A percentile compares a stretch with the other conserved stretches of the same genome.
These are phyloP conservation scores for Montipora foliosa DNA, from an alignment of 64 coral and sea anemone species.

Conservation along the genomic window DNA sequence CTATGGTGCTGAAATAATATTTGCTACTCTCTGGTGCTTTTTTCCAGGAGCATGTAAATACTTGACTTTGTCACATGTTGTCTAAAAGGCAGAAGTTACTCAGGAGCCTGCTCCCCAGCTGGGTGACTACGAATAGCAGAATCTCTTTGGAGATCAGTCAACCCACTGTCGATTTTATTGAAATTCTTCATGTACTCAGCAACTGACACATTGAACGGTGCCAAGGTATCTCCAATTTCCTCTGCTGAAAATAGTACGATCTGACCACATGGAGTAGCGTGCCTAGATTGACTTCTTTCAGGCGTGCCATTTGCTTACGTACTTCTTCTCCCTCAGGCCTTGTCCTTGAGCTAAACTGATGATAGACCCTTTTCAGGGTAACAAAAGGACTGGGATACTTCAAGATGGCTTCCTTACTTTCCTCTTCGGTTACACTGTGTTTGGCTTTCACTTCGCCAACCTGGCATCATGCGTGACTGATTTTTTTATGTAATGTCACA, in stretches of 20 bases:
- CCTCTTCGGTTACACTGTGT: neutral
- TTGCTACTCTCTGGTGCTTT: neutral
- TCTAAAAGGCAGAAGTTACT: neutral
- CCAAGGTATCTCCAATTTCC: too few relatives aligned
- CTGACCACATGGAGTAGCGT: too few relatives aligned
- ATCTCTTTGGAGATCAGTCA: slow-evolving; percentile 13
- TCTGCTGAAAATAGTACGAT: too few relatives aligned
- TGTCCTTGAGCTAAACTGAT: neutral
- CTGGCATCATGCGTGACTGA: neutral
- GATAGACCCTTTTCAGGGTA: neutral
- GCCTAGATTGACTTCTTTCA: neutral
- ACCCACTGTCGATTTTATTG: slow-evolving; percentile 1
- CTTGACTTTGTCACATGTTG: neutral
- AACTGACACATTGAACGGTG: too few relatives aligned
- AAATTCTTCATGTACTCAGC: neutral
- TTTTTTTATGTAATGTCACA: too few relatives aligned
- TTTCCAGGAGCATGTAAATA: neutral
- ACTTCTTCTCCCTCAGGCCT: neutral
- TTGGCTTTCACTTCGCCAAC: neutral
- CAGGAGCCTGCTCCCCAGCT: neutral
- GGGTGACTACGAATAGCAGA: neutral
- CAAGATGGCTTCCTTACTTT: neutral
- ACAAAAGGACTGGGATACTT: neutral
- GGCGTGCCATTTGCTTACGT: neutral
- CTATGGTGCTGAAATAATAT: neutral